Evolutionary conservation across 2,797 vertebrate genomes (phyloP).

Genomic region (Bovichtus variegatus): DNA sequence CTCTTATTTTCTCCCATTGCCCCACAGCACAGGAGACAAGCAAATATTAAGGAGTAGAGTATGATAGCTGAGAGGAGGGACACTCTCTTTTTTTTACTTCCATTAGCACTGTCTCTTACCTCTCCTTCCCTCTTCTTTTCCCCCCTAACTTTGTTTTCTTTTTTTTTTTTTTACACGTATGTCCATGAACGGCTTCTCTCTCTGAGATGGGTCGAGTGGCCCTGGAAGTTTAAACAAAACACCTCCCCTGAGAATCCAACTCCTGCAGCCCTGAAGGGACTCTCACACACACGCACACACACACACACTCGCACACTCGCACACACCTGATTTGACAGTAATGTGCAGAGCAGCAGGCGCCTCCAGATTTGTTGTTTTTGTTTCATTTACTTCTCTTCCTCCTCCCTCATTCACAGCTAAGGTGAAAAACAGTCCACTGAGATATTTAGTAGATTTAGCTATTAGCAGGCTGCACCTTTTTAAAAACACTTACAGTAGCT

Average conservation of each 20-base stretch:
- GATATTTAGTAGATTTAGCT: constrained; percentile 61
- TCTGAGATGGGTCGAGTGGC: constrained; percentile 63
- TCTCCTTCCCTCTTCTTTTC: constrained; percentile 12
- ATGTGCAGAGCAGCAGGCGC: constrained; percentile 66
- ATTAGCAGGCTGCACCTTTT: constrained; percentile 57
- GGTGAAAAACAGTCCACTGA: constrained; percentile 68
- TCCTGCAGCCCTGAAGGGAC: constrained; percentile 58
- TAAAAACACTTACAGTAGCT: constrained; percentile 42
- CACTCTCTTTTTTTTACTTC: constrained; percentile 72
- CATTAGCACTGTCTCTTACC: constrained; percentile 63
- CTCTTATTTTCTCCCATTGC: constrained; percentile 55
- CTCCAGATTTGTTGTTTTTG: constrained; percentile 71
- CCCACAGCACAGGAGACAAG: constrained; percentile 62
- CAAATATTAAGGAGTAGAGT: constrained; percentile 64
- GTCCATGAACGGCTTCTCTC: constrained; percentile 69
- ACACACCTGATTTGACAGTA: constrained; percentile 72
- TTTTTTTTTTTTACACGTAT: constrained; percentile 30
- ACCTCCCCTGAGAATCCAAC: constrained; percentile 62
- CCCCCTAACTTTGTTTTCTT: constrained; percentile 33
- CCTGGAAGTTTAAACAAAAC: constrained; percentile 79
- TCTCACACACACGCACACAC: constrained; percentile 56
- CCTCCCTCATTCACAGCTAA: constrained; percentile 69
- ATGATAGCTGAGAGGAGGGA: constrained; percentile 74
- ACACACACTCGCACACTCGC: constrained; percentile 50
- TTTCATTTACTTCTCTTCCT: constrained; percentile 56